Evolutionary conservation across 2,888 invertebrate species (phyloP), one percentile per base, ranked within the genome.

Genomic region (Drosophila siamana): DNA sequence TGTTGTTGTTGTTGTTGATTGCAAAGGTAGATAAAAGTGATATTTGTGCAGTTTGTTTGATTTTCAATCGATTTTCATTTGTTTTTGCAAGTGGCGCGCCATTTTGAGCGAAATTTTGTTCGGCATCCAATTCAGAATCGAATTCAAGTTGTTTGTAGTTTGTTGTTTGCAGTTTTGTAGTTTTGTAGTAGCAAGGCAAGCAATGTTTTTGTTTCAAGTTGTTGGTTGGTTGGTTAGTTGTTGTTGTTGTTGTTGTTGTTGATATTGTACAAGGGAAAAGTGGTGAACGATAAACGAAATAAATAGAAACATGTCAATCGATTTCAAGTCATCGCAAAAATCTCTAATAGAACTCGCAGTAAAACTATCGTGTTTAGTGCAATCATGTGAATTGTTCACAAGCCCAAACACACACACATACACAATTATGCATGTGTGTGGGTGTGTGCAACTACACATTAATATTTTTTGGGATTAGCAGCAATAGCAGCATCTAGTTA

Each of bases 111-210:
- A 11, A 9, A 38, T 48, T 48, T 48, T 11, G 38, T 60, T 65
- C 54, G 56, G 57, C 69, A 66, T 81, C 70, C 74, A 78, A 78
- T 75, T 65, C 11, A 51, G 51, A 43, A 46, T 54, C 51, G 59
- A 67, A 70, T 78, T 77, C 38, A 44, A 64, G 40, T 84, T 80
- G 69, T 56, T 60, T 24, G 59, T 4, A 24, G 59, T 8, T 48
- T 30, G 30, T 19, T 71, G 62, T 57, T 74, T 64, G 33, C 4
- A 30, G 59, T 8, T 48, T 28, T 11, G 4, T 33, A 16, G 54
- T 55, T 52, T 74, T 68, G 69, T 80, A 50, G 82, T 79, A 67
- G 88, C 83, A 77, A 78, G 85, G 70, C 85, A 85, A 81, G 88
- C 86, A 85, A 72, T 70, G 56, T 77, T 55, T 46, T 60, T 68